Evolutionary conservation across 53 echinoderm and acorn worm genomes (phyloP).

Genomic region (Henricia sp.): DNA sequence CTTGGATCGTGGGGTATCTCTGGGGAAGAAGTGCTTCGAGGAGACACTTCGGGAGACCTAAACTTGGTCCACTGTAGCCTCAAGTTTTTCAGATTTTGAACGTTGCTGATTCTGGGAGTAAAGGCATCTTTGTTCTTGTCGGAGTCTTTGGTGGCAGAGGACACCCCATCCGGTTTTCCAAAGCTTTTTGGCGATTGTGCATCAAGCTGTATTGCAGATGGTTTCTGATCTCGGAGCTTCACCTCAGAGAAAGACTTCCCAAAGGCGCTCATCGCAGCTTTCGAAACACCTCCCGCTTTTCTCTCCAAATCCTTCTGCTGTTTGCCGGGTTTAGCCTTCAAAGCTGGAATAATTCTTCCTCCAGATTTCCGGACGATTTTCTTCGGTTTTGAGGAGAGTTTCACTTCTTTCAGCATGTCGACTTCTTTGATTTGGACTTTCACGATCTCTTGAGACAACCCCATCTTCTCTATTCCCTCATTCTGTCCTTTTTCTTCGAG

Average conservation of each 20-base stretch:
- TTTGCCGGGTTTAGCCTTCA: slow-evolving; percentile 19
- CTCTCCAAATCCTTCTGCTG: background rate
- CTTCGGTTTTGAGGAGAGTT: slow-evolving; percentile 26
- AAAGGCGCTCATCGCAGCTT: slow-evolving; percentile 17
- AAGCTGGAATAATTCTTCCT: slow-evolving; percentile 7
- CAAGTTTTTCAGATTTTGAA: slow-evolving; percentile 20
- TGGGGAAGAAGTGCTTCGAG: slow-evolving; percentile 39
- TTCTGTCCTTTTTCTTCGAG: slow-evolving; percentile 45
- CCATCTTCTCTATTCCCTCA: background rate
- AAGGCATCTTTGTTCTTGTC: background rate
- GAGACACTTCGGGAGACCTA: slow-evolving; percentile 66
- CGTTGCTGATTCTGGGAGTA: slow-evolving; percentile 48
- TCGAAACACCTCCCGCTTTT: background rate
- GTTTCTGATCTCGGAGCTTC: background rate
- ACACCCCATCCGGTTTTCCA: too few relatives aligned
- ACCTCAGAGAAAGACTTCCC: slow-evolving; percentile 43
- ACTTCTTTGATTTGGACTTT: slow-evolving; percentile 48
- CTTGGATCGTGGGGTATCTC: slow-evolving; percentile 24
- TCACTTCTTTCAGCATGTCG: background rate
- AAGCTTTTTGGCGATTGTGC: background rate
- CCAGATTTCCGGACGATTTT: background rate
- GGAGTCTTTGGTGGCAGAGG: background rate
- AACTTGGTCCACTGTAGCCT: slow-evolving; percentile 58
- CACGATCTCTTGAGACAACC: slow-evolving; percentile 1
- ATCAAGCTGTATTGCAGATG: background rate